A percentile compares a stretch with the other conserved stretches of the same genome.
phyloP scores from a whole-genome alignment of 2,888 invertebrate genomes.

The Sialis lutaria region DNA sequence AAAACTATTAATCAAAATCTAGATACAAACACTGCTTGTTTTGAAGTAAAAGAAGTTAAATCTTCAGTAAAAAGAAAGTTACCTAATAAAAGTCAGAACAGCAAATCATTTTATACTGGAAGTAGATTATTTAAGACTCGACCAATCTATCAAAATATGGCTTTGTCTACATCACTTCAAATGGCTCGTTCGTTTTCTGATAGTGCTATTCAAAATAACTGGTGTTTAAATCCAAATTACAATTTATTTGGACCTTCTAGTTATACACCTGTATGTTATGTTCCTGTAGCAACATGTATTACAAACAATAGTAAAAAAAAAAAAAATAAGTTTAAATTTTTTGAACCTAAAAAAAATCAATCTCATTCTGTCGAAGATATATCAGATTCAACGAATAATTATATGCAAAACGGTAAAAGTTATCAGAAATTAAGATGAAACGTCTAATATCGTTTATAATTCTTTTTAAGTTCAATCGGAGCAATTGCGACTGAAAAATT shows the following conservation, averaged over 20 bases:
- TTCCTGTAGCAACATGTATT: not conserved
- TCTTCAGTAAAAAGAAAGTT: no score
- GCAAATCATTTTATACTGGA: no score
- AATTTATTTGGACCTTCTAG: not conserved
- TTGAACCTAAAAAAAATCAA: not conserved
- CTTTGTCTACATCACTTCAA: not conserved
- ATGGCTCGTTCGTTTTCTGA: constrained; percentile 2
- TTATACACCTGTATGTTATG: not conserved
- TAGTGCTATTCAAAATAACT: not conserved
- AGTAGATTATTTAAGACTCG: no score
- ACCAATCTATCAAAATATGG: no score
- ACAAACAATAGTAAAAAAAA: not conserved
- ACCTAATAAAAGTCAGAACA: no score
- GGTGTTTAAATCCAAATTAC: constrained; percentile 1
- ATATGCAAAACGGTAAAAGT: constrained; percentile 2
- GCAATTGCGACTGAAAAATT: constrained; percentile 1
- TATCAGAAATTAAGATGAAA: not conserved
- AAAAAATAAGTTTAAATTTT: not conserved
- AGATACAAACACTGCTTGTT: no score
- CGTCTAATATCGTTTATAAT: not conserved
- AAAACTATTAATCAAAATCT: no score
- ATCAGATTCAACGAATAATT: not conserved
- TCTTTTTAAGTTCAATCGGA: constrained; percentile 3
- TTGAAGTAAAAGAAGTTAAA: no score
- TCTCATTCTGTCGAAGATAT: not conserved